phyloP scores from a whole-genome alignment of 2,113 vertebrate species.

The Eulemur rufifrons region DNA sequence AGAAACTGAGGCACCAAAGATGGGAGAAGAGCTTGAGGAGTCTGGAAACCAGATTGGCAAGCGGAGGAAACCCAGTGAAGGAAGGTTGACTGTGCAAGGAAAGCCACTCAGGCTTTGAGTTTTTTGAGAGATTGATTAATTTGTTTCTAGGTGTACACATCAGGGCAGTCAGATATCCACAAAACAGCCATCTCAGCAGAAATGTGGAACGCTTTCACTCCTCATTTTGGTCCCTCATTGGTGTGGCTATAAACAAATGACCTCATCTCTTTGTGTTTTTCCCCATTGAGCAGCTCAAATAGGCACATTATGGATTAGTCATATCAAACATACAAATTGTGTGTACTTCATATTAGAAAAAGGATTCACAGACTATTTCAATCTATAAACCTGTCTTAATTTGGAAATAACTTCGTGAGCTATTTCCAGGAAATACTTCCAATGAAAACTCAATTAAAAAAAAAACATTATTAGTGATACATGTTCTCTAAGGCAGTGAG shows the following conservation, averaged over 20 bases:
- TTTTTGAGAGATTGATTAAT: neutral
- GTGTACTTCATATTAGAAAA: neutral
- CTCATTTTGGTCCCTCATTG: neutral
- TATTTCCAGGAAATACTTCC: conserved; percentile 14
- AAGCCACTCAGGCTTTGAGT: too few species aligned
- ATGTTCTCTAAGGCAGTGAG: neutral
- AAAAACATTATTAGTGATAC: neutral
- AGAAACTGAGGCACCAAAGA: neutral
- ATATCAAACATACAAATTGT: neutral
- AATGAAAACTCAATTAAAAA: conserved; percentile 9
- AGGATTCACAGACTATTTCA: neutral
- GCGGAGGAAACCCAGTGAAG: neutral
- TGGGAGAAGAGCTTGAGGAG: neutral
- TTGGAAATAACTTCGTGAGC: conserved; percentile 12
- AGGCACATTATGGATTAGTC: neutral
- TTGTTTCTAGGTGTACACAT: neutral
- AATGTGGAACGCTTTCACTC: neutral
- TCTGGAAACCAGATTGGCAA: neutral
- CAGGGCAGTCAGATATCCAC: neutral
- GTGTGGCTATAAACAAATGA: neutral
- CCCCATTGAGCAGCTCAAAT: neutral
- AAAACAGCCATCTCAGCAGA: neutral
- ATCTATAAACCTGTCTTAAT: conserved; percentile 19
- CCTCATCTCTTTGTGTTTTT: neutral
- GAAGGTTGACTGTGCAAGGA: too few species aligned